phyloP scores from a whole-genome alignment of 2,888 invertebrate genomes.

The Agriopis aurantiaria region DNA sequence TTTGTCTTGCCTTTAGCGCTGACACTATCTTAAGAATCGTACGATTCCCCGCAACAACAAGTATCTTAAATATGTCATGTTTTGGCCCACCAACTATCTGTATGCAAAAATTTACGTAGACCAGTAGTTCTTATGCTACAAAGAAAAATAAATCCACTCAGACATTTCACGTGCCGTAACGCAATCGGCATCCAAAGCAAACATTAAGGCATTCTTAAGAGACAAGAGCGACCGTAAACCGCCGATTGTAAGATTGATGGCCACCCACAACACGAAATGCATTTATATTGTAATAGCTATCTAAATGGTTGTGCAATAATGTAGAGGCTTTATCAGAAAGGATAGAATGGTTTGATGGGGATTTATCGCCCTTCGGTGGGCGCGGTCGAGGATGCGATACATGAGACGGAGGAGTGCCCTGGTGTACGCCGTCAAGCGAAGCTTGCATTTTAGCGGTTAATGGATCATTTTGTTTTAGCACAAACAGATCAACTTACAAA shows the following conservation, averaged over 20 bases:
- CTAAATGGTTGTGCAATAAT: constrained; percentile 81
- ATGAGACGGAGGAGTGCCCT: constrained; percentile 76
- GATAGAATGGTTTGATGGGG: constrained; percentile 77
- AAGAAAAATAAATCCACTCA: constrained; percentile 44
- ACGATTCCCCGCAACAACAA: too few species aligned
- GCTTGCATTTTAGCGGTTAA: constrained; percentile 59
- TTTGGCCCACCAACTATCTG: too few species aligned
- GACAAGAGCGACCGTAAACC: constrained; percentile 54
- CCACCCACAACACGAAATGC: constrained; percentile 75
- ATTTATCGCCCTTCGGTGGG: constrained; percentile 76
- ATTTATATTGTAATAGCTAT: constrained; percentile 78
- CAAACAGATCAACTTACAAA: constrained; percentile 53
- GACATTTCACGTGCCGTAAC: constrained; percentile 38
- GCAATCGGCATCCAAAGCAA: constrained; percentile 47
- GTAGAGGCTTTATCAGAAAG: constrained; percentile 72
- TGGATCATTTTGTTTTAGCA: constrained; percentile 67
- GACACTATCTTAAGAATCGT: too few species aligned
- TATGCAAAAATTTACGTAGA: too few species aligned
- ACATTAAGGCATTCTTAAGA: constrained; percentile 58
- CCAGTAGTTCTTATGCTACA: constrained; percentile 9
- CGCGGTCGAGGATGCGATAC: constrained; percentile 75
- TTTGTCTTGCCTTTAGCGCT: too few species aligned
- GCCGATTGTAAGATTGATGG: constrained; percentile 66
- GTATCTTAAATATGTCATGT: too few species aligned
- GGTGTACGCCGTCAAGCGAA: constrained; percentile 46